Percentiles rank a stretch among this genome's conserved stretches.
Conservation (phyloP, 2,113 vertebrate species). For the Peromyscus leucopus region DNA sequence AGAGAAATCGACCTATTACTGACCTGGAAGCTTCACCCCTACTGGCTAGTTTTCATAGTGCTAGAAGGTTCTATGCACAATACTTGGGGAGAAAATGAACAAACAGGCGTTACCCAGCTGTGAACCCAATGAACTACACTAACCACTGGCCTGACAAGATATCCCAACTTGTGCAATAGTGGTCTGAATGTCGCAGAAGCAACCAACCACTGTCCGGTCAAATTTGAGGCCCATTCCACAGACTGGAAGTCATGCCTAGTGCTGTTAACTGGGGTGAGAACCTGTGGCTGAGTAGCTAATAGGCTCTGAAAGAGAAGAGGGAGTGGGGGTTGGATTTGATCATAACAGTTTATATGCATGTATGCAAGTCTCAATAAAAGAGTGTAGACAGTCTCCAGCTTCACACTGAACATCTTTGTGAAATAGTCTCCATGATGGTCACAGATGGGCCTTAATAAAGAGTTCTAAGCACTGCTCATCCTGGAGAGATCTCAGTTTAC, state of each 20-base stretch:
- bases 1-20: not conserved
- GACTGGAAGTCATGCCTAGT: not conserved
- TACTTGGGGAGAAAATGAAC: not conserved
- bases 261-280: not conserved
- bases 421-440: not conserved
- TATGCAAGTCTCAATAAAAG: not conserved
- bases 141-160: not conserved
- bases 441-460: not conserved
- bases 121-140: not conserved
- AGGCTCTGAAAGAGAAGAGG: not conserved
- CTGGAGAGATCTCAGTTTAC: not conserved
- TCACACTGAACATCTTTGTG: not conserved
- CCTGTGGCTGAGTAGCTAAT: not conserved
- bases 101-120: not conserved
- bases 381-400: not conserved
- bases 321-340: not conserved
- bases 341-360: not conserved
- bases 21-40: not conserved
- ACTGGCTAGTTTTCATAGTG: not conserved
- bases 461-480: not conserved
- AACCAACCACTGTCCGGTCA: not conserved
- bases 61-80: not conserved
- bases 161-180: too few relatives aligned
- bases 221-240: too few relatives aligned
- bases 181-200: not conserved